A percentile compares a stretch with the other conserved stretches of the same genome.
phyloP scores from a whole-genome alignment of 2,888 invertebrate genomes.

The Drosophila flavopinicola region DNA sequence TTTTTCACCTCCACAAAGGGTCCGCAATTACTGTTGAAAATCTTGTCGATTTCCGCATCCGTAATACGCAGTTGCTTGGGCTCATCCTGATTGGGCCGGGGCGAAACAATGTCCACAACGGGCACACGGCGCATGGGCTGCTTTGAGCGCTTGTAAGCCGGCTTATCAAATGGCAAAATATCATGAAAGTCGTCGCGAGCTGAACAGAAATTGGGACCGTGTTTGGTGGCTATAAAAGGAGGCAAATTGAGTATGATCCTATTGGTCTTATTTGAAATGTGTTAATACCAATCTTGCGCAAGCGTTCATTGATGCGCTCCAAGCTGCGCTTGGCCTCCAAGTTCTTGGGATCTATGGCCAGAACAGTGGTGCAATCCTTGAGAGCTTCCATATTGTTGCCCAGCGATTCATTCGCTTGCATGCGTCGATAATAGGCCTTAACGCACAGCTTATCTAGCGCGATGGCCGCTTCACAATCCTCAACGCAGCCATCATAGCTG shows the following conservation, averaged over 20 bases:
- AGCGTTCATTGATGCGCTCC: slow-evolving; percentile 79
- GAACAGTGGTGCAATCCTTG: slow-evolving; percentile 88
- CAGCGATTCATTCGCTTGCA: slow-evolving; percentile 89
- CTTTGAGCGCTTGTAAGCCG: slow-evolving; percentile 80
- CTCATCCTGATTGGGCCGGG: slow-evolving; percentile 69
- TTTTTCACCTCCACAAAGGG: slow-evolving; percentile 80
- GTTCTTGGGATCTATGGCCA: slow-evolving; percentile 92
- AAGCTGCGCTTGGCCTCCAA: slow-evolving; percentile 86
- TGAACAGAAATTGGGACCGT: slow-evolving; percentile 75
- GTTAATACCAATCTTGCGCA: slow-evolving; percentile 75
- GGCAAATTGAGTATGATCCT: neutral
- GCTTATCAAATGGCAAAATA: slow-evolving; percentile 79
- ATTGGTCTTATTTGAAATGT: neutral
- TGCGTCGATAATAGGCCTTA: slow-evolving; percentile 93
- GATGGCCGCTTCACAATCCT: slow-evolving; percentile 93
- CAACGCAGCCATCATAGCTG: slow-evolving; percentile 81
- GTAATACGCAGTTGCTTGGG: slow-evolving; percentile 78
- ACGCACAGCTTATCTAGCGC: slow-evolving; percentile 91
- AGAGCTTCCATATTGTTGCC: slow-evolving; percentile 90
- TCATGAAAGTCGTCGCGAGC: slow-evolving; percentile 69
- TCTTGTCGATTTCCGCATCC: slow-evolving; percentile 83
- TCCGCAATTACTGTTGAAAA: slow-evolving; percentile 83
- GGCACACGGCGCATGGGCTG: slow-evolving; percentile 75
- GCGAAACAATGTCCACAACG: slow-evolving; percentile 80
- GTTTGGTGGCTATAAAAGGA: slow-evolving; percentile 44